These are phyloP conservation scores for Cyphomyrus plagiostoma DNA, from an alignment of 2,113 vertebrate genomes.

Conservation along the genomic window DNA sequence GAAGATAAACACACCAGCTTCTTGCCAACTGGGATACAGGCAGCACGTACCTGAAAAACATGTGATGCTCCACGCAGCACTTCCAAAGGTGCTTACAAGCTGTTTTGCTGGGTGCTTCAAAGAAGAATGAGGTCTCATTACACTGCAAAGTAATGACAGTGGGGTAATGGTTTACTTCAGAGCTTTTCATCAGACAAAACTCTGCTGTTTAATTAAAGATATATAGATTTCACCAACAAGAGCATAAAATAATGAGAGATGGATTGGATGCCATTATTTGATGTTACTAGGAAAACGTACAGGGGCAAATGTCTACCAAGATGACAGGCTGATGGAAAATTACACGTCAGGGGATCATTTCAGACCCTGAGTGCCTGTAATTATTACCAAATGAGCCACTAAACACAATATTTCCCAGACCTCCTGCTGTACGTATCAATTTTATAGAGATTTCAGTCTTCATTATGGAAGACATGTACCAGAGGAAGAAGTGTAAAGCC, in stretches of 20 bases:
- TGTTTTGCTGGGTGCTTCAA: conserved; percentile 69
- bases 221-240: neutral
- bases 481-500: neutral
- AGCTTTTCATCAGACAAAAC: neutral
- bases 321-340: neutral
- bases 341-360: neutral
- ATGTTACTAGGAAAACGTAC: neutral
- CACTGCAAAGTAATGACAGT: conserved; percentile 58
- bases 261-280: neutral
- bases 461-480: neutral
- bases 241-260: neutral
- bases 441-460: neutral
- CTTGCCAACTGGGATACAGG: too few relatives aligned
- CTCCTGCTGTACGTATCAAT: neutral
- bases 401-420: neutral
- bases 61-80: conserved; percentile 82
- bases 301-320: neutral
- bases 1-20: neutral
- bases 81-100: conserved; percentile 86
- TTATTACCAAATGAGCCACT: neutral
- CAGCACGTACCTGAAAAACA: conserved; percentile 74
- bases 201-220: neutral
- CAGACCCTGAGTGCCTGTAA: neutral
- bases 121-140: conserved; percentile 84
- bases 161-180: neutral